Base-by-base conservation (phyloP, 2,113 vertebrate genomes). In the Labrus mixtus region DNA sequence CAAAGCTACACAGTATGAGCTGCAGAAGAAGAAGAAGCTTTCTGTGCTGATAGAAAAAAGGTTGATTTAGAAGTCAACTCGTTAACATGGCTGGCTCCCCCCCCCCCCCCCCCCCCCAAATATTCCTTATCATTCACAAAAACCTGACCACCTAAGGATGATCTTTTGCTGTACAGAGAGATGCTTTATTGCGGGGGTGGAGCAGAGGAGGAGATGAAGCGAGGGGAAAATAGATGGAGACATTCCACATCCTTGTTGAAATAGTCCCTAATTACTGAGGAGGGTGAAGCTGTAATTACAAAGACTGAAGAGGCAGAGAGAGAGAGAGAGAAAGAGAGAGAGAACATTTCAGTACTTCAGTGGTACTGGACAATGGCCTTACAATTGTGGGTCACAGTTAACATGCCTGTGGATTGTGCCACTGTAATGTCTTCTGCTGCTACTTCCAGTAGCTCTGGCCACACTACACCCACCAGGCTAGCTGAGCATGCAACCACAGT, bases 221-320 rank as follows among this genome's bases (percentile, higher is more conserved):
- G 69, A 61, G 61, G 66, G 75, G 46, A 66, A 84, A 76, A 56
- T 69, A 74, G 73, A 88, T 81, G 79, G 86, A 86, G 81, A 84
- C 76, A 81, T 79, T 87, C 85, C 81, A 78, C 83, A 77, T 90
- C 90, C 87, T 89, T 58, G 89, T 90, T 85, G 86, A 91, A 91
- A 86, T 83, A 65, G 78, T 83, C 88, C 79, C 74, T 94, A 90
- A 94, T 94, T 93, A 91, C 87, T 81, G 84, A 76, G 79, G 75
- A 87, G 80, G 79, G 76, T 83, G 74, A 88, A 87, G 81, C 82
- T 93, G 83, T 93, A 92, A 93, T 94, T 92, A 91, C 56, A 82
- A 43, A 64, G 85, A 76, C 76, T 70, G 85, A 81, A 80, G 73
- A 33, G 29, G 29, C 29, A 33, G 29, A 33, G 29, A 33, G 75